phyloP scores from a whole-genome alignment of 2,113 vertebrate genomes.

The Amphilophus citrinellus region DNA sequence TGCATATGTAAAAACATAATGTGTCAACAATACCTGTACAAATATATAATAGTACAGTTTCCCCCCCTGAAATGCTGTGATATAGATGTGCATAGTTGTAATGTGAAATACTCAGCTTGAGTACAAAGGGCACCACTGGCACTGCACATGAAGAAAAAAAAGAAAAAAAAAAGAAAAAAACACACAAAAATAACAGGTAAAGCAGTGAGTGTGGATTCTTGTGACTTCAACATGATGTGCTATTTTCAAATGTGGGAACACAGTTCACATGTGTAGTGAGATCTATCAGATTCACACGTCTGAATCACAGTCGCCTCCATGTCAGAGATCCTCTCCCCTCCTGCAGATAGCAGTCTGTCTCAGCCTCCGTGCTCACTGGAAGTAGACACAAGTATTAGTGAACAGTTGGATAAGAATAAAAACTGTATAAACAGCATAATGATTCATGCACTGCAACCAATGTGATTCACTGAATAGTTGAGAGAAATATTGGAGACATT shows the following conservation, averaged over 20 bases:
- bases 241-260: slow-evolving; percentile 46
- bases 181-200: background rate
- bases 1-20: background rate
- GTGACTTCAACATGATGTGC: slow-evolving; percentile 15
- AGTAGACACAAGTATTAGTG: background rate
- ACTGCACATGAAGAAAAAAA: background rate
- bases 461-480: background rate
- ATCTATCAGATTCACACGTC: slow-evolving; percentile 41
- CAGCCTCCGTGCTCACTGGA: background rate
- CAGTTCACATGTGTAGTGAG: slow-evolving; percentile 8
- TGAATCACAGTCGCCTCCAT: slow-evolving; percentile 13
- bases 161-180: too few relatives aligned
- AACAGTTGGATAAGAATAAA: background rate
- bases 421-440: background rate
- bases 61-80: background rate
- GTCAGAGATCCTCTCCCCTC: slow-evolving; percentile 47
- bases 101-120: background rate
- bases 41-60: background rate
- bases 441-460: background rate
- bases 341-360: slow-evolving; percentile 18
- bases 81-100: background rate
- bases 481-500: background rate
- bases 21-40: background rate
- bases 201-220: background rate
- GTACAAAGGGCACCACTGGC: background rate